phyloP scores from a whole-genome alignment of 2,797 vertebrate genomes.

The Onychomys arenicola region DNA sequence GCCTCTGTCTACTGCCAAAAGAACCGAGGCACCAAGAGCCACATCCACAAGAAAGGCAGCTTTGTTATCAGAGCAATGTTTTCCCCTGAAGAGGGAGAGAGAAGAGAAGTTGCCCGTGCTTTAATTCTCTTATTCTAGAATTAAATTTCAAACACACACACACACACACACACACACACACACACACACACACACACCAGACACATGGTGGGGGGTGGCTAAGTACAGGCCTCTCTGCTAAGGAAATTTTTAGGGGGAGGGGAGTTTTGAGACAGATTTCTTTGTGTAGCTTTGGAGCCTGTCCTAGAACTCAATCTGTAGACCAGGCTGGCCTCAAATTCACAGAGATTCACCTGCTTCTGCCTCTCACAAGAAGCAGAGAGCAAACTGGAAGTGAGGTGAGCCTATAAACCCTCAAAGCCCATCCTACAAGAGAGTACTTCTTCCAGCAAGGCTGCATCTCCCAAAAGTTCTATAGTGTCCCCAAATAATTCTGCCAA shows the following conservation, averaged over 20 bases:
- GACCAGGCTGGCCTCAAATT: too few species aligned
- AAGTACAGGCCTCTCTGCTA: background rate
- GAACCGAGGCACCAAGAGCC: background rate
- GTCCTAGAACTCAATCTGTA: too few species aligned
- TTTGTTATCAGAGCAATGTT: background rate
- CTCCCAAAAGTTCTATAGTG: background rate
- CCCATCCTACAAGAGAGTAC: background rate
- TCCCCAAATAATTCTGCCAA: background rate
- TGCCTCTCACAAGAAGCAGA: background rate
- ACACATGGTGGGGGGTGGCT: background rate
- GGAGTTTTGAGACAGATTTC: too few species aligned
- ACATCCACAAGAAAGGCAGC: constrained; percentile 1
- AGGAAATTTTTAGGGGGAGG: too few species aligned
- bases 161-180: background rate
- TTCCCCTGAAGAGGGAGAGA: background rate
- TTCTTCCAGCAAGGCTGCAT: background rate
- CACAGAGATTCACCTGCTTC: too few species aligned
- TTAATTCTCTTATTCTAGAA: constrained; percentile 19
- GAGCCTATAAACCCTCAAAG: background rate
- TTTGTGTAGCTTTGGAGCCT: too few species aligned
- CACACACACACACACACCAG: background rate
- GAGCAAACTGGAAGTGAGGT: background rate
- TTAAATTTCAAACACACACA: background rate
- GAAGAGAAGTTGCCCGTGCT: background rate
- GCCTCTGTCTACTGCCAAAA: background rate